Percentiles rank a stretch among this genome's conserved stretches.
Evolutionary conservation across 2,888 invertebrate species (phyloP).

Genomic region (Platerodrilus igneus): DNA sequence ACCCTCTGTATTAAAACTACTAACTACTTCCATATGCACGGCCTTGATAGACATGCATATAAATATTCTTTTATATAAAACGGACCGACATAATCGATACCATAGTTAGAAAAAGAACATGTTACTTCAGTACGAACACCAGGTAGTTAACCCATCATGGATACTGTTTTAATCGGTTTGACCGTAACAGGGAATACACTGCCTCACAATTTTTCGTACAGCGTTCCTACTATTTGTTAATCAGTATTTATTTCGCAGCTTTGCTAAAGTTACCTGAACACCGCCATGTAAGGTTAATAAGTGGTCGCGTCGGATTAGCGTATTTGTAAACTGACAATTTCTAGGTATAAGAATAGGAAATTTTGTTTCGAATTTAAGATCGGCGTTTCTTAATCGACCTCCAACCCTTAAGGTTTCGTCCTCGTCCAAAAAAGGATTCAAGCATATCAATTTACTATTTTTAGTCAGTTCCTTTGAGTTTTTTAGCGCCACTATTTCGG

Average conservation of each 20-base stretch:
- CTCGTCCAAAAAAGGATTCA: constrained; percentile 25
- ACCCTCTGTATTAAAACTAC: constrained; percentile 30
- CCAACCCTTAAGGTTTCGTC: constrained; percentile 21
- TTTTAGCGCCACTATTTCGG: too few species aligned
- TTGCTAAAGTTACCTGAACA: constrained; percentile 18
- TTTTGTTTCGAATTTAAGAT: constrained; percentile 22
- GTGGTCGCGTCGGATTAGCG: constrained; percentile 23
- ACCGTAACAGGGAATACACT: constrained; percentile 21
- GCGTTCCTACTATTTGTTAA: constrained; percentile 22
- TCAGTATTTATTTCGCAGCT: constrained; percentile 28
- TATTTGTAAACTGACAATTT: constrained; percentile 19
- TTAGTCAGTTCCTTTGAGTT: constrained; percentile 4
- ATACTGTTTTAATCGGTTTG: constrained; percentile 11
- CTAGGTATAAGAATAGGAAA: constrained; percentile 25
- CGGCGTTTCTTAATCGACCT: constrained; percentile 22
- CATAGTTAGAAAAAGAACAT: constrained; percentile 17
- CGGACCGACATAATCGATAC: constrained; percentile 31
- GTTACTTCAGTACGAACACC: constrained; percentile 4
- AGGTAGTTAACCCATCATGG: constrained; percentile 19
- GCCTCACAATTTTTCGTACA: constrained; percentile 18
- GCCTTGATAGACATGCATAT: constrained; percentile 32
- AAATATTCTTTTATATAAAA: constrained; percentile 27
- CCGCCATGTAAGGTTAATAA: constrained; percentile 22
- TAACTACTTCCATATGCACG: constrained; percentile 36
- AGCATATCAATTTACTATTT: constrained; percentile 13